Conservation (phyloP, 2,888 invertebrate species). For the Agrotis segetum region DNA sequence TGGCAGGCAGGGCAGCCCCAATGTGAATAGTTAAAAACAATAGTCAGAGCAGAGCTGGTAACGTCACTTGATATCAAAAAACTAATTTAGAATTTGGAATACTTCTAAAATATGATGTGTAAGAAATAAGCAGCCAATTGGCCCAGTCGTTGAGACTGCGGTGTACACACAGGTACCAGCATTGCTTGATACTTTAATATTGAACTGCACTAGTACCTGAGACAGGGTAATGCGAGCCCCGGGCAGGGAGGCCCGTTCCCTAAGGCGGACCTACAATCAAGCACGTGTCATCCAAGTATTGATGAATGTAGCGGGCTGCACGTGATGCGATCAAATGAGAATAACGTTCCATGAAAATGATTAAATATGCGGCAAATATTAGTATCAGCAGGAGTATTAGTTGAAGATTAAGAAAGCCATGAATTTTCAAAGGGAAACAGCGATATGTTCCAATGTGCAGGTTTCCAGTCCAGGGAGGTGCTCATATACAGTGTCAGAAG, state of each 20-base stretch:
- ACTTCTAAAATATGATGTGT: neutral
- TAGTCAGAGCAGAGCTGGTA: constrained; percentile 58
- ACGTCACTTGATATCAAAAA: constrained; percentile 10
- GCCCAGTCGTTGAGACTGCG: constrained; percentile 3
- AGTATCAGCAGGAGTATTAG: neutral
- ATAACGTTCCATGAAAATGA: constrained; percentile 14
- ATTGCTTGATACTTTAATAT: constrained; percentile 57
- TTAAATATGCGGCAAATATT: neutral
- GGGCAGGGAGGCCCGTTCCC: constrained; percentile 65
- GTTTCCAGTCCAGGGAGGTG: neutral
- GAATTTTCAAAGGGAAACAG: constrained; percentile 4
- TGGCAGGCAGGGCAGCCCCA: constrained; percentile 3
- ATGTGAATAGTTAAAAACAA: constrained; percentile 25
- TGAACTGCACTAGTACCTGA: constrained; percentile 66
- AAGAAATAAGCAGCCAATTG: constrained; percentile 23
- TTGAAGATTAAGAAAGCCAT: constrained; percentile 18
- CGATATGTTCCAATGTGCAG: constrained; percentile 6
- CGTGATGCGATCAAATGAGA: constrained; percentile 7
- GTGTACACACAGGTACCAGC: constrained; percentile 64
- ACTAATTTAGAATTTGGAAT: constrained; percentile 24
- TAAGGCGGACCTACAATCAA: constrained; percentile 71
- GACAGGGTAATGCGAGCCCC: constrained; percentile 68
- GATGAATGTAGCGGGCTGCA: constrained; percentile 1
- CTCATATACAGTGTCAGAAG: neutral
- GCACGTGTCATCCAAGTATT: constrained; percentile 54